phyloP scores from a whole-genome alignment of 2,888 invertebrate species.

The Lydus trimaculatus region DNA sequence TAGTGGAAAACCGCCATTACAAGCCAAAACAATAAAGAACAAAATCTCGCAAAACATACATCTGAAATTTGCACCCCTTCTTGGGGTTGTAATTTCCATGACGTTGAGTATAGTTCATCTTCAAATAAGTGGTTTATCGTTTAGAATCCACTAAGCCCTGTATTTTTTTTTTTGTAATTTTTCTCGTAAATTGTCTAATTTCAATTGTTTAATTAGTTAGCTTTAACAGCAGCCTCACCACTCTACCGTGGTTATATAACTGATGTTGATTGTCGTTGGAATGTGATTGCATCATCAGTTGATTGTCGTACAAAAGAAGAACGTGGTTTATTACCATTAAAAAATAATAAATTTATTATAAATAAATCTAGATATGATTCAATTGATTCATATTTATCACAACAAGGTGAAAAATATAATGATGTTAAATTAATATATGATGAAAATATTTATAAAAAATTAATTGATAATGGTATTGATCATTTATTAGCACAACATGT shows the following conservation, averaged over 20 bases:
- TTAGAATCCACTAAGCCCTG: too few species aligned
- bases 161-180: conserved; percentile 7
- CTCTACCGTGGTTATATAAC: conserved; percentile 92
- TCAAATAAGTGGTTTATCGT: too few species aligned
- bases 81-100: too few species aligned
- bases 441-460: conserved; percentile 78
- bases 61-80: too few species aligned
- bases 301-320: conserved; percentile 96
- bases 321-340: conserved; percentile 77
- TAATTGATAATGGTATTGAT: conserved; percentile 90
- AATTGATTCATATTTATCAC: conserved; percentile 95
- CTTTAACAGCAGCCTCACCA: conserved; percentile 96
- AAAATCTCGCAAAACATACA: too few species aligned
- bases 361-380: conserved; percentile 97
- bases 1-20: too few species aligned
- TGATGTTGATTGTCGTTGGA: conserved; percentile 98
- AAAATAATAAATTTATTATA: conserved; percentile 81
- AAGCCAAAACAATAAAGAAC: too few species aligned
- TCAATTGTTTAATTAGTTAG: conserved; percentile 81
- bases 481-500: conserved; percentile 92
- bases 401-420: conserved; percentile 89
- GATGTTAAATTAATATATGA: conserved; percentile 93
- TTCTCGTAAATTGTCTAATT: too few species aligned
- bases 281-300: conserved; percentile 94
- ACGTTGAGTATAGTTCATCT: too few species aligned